Percentiles rank a stretch among this genome's conserved stretches.
Evolutionary conservation across 2,888 invertebrate genomes (phyloP).

Genomic region (Crematogaster levior): DNA sequence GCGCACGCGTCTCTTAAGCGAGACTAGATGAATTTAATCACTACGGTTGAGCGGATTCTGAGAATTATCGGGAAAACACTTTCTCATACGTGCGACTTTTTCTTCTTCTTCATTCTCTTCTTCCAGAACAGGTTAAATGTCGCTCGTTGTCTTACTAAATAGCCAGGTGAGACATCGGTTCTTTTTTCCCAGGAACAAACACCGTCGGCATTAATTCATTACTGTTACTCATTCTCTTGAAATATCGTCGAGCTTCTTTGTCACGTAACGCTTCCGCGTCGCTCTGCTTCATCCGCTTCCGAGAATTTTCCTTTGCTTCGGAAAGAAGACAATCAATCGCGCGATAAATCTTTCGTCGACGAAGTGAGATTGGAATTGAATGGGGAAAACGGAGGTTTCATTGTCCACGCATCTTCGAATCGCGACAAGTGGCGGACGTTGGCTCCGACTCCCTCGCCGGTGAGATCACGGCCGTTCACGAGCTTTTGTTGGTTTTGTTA

Average conservation of each 20-base stretch:
- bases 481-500: slow-evolving; percentile 49
- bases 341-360: background rate
- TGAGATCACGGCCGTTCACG: slow-evolving; percentile 62
- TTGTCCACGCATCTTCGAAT: slow-evolving; percentile 3
- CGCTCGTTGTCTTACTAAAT: background rate
- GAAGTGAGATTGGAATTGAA: background rate
- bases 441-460: slow-evolving; percentile 5
- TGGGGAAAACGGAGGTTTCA: background rate
- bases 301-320: slow-evolving; percentile 11
- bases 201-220: background rate
- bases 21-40: background rate
- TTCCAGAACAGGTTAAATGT: slow-evolving; percentile 65
- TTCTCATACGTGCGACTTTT: slow-evolving; percentile 71
- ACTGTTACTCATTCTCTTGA: background rate
- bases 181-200: slow-evolving; percentile 28
- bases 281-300: background rate
- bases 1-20: background rate
- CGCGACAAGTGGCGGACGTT: slow-evolving; percentile 7
- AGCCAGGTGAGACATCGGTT: background rate
- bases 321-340: background rate
- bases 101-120: slow-evolving; percentile 45
- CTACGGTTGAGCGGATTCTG: slow-evolving; percentile 54
- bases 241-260: background rate
- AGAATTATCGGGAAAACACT: slow-evolving; percentile 75
- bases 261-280: slow-evolving; percentile 35